Percentiles rank a stretch among this genome's conserved stretches.
Conservation (phyloP, 2,797 vertebrate genomes). For the Pelochelys cantorii region DNA sequence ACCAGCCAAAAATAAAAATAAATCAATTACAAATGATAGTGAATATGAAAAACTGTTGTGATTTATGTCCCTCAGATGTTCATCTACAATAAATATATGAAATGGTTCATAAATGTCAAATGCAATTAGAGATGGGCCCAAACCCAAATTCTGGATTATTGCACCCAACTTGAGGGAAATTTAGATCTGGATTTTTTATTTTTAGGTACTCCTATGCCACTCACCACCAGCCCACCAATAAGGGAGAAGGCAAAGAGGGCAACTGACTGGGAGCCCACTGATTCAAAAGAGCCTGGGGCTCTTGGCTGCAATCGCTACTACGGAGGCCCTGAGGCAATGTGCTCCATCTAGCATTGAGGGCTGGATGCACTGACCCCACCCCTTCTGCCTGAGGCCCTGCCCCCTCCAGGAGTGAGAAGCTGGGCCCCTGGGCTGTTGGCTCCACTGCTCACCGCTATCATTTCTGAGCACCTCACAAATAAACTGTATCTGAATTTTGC, state of each 20-base stretch:
- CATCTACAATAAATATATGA: neutral
- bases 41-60: neutral
- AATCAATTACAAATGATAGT: neutral
- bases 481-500: neutral
- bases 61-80: neutral
- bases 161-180: neutral
- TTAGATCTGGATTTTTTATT: neutral
- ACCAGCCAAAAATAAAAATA: neutral
- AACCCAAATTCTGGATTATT: neutral
- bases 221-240: neutral
- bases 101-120: neutral
- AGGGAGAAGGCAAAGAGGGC: too few species aligned
- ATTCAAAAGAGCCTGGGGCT: too few species aligned
- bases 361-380: too few species aligned
- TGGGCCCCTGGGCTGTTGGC: too few species aligned
- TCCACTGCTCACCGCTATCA: too few species aligned
- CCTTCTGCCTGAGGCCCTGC: too few species aligned
- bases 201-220: neutral
- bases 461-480: neutral
- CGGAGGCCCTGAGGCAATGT: too few species aligned
- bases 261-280: too few species aligned
- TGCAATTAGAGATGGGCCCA: neutral
- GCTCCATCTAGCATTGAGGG: too few species aligned
- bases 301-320: too few species aligned
- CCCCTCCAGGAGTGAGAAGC: too few species aligned